Conservation (phyloP, 2,888 invertebrate species). For the Tiliacea citrago region DNA sequence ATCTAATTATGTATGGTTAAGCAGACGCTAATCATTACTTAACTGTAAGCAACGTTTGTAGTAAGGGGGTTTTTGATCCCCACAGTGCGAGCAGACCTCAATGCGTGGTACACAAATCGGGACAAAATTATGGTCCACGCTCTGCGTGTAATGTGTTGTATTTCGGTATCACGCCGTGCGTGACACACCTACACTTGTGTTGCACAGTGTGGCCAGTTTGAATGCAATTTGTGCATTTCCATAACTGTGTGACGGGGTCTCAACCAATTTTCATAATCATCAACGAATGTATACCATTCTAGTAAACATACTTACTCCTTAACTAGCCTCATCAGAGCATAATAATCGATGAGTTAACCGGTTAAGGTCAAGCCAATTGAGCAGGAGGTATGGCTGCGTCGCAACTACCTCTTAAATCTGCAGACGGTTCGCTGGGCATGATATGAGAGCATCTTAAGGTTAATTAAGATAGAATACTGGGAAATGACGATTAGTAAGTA, state of each 20-base stretch:
- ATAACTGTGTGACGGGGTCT: too few relatives aligned
- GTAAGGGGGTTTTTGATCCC: not conserved
- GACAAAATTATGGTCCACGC: slow-evolving; percentile 1
- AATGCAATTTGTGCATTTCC: too few relatives aligned
- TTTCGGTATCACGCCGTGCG: not conserved
- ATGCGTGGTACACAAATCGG: slow-evolving; percentile 19
- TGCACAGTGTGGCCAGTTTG: too few relatives aligned
- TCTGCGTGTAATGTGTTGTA: slow-evolving; percentile 6
- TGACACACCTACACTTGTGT: too few relatives aligned
- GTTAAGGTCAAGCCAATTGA: slow-evolving; percentile 32
- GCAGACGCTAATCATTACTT: not conserved
- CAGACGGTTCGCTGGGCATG: slow-evolving; percentile 28
- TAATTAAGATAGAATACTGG: slow-evolving; percentile 9
- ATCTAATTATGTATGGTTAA: too few relatives aligned
- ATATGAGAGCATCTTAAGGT: slow-evolving; percentile 8
- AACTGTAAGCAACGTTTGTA: not conserved
- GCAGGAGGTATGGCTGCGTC: slow-evolving; percentile 4
- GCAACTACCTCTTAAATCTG: slow-evolving; percentile 23
- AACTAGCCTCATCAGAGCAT: slow-evolving; percentile 30
- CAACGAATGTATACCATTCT: not conserved
- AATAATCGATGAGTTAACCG: slow-evolving; percentile 34
- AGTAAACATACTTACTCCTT: not conserved
- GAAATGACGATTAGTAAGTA: not conserved
- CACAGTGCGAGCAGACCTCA: not conserved
- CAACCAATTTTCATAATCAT: not conserved